Evolutionary conservation across 2,797 vertebrate species (phyloP).

Genomic region (Gila robusta): DNA sequence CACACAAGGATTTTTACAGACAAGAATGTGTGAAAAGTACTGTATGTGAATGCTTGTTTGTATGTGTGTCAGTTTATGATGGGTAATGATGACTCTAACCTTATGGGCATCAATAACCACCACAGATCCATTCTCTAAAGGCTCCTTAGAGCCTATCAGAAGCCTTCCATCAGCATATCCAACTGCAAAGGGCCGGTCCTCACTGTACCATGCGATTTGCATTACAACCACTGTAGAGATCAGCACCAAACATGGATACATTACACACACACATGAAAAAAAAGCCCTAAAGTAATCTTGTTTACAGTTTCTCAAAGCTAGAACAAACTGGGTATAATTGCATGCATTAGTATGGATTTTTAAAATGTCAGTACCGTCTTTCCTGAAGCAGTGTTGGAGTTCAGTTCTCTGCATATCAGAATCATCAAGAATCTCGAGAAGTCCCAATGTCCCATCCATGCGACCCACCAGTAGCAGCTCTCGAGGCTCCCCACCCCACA

Average conservation of each 20-base stretch:
- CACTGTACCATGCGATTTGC: slow-evolving; percentile 92
- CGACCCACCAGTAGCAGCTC: slow-evolving; percentile 92
- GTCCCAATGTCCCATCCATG: slow-evolving; percentile 93
- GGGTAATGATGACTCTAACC: slow-evolving; percentile 73
- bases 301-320: neutral
- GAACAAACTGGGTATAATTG: neutral
- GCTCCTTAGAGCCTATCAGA: slow-evolving; percentile 89
- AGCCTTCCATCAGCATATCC: slow-evolving; percentile 96
- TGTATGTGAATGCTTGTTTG: neutral
- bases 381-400: slow-evolving; percentile 95
- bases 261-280: neutral
- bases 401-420: slow-evolving; percentile 88
- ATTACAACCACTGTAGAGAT: slow-evolving; percentile 79
- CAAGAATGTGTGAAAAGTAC: neutral
- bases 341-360: neutral
- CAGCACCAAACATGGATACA: neutral
- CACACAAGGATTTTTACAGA: neutral
- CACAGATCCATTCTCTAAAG: slow-evolving; percentile 89
- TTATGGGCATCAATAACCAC: slow-evolving; percentile 94
- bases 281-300: neutral
- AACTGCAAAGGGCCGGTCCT: slow-evolving; percentile 92
- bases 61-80: neutral
- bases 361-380: slow-evolving; percentile 82
- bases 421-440: slow-evolving; percentile 90
- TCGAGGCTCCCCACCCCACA: slow-evolving; percentile 88